Evolutionary conservation across 2,888 invertebrate species (phyloP), one percentile per base, ranked within the genome.

Genomic region (Tetropium fuscum): DNA sequence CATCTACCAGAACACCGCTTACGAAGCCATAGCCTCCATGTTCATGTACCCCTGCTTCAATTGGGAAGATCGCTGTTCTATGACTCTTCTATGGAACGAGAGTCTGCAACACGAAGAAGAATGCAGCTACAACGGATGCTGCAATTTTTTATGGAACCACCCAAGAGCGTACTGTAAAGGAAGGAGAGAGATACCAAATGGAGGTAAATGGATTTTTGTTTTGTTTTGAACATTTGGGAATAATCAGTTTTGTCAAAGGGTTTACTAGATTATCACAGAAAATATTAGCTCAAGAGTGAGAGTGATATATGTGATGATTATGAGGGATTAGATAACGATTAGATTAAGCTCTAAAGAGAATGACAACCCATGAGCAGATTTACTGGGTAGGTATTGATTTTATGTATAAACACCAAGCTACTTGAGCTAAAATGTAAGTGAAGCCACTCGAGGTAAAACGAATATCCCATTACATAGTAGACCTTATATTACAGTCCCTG

Each of bases 11-110:
- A 78, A 79, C 60, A 58, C 66, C 7, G 69, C 77, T 0, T 81
- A 76, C 58, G 81, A 80, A 68, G 74, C 74, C 0, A 47, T 80
- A 11, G 81, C 80, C 5, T 71, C 74, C 5, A 73, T 74, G 44
- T 81, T 79, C 62, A 40, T 69, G 15, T 81, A 77, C 63, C 81
- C 81, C 0, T 81, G 81, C 61, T 67, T 62, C 58, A 70, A 78
- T 65, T 79, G 76, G 74, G 63, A 66, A 8, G 72, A 74, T 38
- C 73, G 79, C 47, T 81, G 81, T 58, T 69, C 74, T 0, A 72
- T 68, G 41, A 53, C 63, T 6, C 63, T 79, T 7, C 58, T 68
- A 2, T 80, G 80, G 75, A 74, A 79, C 45, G 77, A 76, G 18
- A 68, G 75, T 38, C 45, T 68, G 2, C 58, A 71, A 4, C 81